These are phyloP conservation scores for Pristionchus maxplancki DNA, from an alignment of 2,888 invertebrate genomes.

Conservation along the genomic window DNA sequence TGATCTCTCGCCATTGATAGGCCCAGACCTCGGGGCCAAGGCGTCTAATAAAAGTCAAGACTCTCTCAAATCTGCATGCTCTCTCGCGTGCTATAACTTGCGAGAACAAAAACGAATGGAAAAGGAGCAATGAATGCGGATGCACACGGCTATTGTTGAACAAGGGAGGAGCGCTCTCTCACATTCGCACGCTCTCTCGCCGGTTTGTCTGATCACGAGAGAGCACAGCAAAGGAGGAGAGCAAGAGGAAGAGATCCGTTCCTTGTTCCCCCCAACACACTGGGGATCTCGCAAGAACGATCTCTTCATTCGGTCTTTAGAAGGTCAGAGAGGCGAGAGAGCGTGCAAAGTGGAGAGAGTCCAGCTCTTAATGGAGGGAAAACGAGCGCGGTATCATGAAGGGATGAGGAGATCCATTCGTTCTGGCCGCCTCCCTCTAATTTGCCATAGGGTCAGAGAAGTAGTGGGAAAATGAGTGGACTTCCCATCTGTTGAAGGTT, in stretches of 20 bases:
- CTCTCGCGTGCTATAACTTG: background rate
- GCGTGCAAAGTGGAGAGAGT: no score
- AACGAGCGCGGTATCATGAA: background rate
- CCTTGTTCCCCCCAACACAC: background rate
- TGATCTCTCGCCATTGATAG: no score
- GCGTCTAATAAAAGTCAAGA: slow-evolving; percentile 11
- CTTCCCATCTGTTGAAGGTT: no score
- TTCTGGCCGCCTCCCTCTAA: background rate
- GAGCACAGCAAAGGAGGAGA: background rate
- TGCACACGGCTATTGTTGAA: slow-evolving; percentile 27
- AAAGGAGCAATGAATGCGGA: background rate
- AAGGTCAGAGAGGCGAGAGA: no score
- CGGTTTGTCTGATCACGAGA: background rate
- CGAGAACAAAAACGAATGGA: no score
- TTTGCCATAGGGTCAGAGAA: background rate
- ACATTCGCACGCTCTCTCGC: background rate
- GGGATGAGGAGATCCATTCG: background rate
- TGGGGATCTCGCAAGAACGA: no score
- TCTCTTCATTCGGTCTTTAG: no score
- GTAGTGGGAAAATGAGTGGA: background rate
- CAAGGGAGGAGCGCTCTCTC: background rate
- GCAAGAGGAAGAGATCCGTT: background rate
- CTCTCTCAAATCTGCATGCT: background rate
- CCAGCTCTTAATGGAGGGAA: no score
- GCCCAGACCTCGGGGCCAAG: no score